These are phyloP conservation scores for Brachionichthys hirsutus DNA, from an alignment of 2,113 vertebrate species.

Conservation along the genomic window DNA sequence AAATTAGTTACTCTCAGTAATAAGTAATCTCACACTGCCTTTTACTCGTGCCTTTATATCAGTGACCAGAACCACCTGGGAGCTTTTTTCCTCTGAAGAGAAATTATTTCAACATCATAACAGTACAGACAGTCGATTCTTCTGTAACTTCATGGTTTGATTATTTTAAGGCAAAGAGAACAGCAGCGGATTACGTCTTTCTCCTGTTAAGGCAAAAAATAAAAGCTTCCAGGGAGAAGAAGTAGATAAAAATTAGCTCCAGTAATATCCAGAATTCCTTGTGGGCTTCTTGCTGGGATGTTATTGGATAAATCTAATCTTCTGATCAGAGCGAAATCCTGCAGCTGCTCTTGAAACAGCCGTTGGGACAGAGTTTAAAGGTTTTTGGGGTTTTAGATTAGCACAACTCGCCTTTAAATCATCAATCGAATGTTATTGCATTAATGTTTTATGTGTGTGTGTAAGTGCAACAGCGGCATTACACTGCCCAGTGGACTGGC, in stretches of 20 bases:
- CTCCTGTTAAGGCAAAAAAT: neutral
- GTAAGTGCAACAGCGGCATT: neutral
- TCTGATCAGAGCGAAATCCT: neutral
- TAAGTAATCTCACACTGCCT: neutral
- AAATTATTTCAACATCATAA: no score
- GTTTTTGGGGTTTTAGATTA: neutral
- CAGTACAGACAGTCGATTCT: no score
- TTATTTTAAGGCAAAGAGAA: neutral
- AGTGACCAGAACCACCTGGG: neutral
- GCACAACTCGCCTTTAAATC: neutral
- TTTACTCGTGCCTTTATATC: neutral
- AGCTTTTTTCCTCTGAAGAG: no score
- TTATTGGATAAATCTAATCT: neutral
- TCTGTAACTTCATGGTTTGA: neutral
- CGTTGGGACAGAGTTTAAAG: neutral
- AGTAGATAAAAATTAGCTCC: no score
- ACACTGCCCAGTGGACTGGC: slow-evolving; percentile 13
- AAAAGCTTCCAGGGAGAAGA: neutral
- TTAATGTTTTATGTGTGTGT: neutral
- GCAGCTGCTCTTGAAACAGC: neutral
- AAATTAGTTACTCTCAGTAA: neutral
- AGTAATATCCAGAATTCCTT: no score
- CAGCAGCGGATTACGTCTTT: neutral
- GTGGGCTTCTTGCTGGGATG: neutral
- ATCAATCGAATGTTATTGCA: neutral